Evolutionary conservation across 2,113 vertebrate species (phyloP), one percentile per base, ranked within the genome.

Genomic region (Bostrychus sinensis): DNA sequence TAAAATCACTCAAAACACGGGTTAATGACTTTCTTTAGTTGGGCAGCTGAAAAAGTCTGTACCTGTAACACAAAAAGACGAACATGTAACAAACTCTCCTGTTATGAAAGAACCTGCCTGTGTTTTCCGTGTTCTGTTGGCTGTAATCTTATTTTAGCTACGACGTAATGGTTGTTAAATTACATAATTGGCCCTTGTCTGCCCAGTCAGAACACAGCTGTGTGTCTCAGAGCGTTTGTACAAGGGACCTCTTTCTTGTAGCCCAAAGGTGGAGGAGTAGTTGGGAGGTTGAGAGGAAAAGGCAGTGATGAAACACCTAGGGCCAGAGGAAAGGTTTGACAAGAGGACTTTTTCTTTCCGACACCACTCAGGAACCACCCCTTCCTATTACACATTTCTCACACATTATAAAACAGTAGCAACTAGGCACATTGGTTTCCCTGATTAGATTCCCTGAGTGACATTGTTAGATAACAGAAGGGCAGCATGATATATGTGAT

Each of bases 91-190:
- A 61, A 60, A 54, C 50, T 41, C 48, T 43, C 23, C 55, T 53
- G 62, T 63, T 36, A 26, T 76, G 69, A 80, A 81, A 75, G 75
- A 64, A 39, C 48, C 60, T 76, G 72, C 61, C 72, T 81, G 69
- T 75, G 72, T 74, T 81, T 73, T 50, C 20, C 57, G 10, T 19
- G 19, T 20, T 1, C 72, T 79, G 13, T 80, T 82, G 68, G 78
- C 71, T 48, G 57, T 85, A 88, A 86, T 87, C 74, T 83, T 87
- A 82, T 86, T 88, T 89, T 86, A 88, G 88, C 79, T 73, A 17
- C 78, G 79, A 81, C 71, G 76, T 82, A 84, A 89, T 80, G 78
- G 66, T 83, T 28, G 56, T 82, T 83, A 76, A 88, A 86, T 90
- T 59, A 79, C 78, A 86, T 91, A 88, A 90, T 84, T 86, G 78